Base-by-base conservation (phyloP, 2,888 invertebrate species). In the Embidobia sp. region DNA sequence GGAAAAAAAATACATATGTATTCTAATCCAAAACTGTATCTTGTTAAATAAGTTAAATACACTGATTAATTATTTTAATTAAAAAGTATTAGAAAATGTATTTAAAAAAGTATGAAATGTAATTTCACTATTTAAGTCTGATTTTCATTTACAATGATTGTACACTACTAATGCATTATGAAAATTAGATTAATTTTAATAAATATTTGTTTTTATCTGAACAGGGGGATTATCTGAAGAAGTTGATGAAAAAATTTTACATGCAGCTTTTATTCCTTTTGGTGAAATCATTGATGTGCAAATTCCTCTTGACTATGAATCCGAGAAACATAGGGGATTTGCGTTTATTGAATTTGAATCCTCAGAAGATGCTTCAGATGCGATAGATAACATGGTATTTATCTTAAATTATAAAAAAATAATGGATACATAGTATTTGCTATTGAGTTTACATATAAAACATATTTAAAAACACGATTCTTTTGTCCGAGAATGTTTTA, bases 261-360 rank as follows among this genome's bases (percentile, higher is more conserved):
- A 97, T 89, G 97, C 98, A 57, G 99, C 99, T 0, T 99, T 99
- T 87, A 96, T 99, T 82, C 98, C 99, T 1, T 99, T 99, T 89
- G 99, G 99, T 5, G 99, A 99, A 89, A 94, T 99, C 72, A 94
- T 97, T n/a, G 98, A 99, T 89, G 96, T 99, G 40, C 98, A 98
- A 91, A 97, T 98, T 89, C 99, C 99, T 6, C 91, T 99, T 49
- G 99, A 99, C 91, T 99, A 98, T 91, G 98, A 99, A 90, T 94
- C 95, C 59, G 98, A 98, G 87, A 98, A 97, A 86, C 98, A 99
- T 87, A 92, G 98, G 85, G 98, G 98, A n/a, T 99, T 98, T 91
- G 98, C 98, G 0, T 99, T 99, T 89, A 95, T 99, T 79, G 99
- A 99, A 90, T 99, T 97, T 91, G 99, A 99, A 90, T 93, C 94